Base-by-base conservation (phyloP, 64 coral and sea anemone genomes). In the Cladopsammia gracilis region DNA sequence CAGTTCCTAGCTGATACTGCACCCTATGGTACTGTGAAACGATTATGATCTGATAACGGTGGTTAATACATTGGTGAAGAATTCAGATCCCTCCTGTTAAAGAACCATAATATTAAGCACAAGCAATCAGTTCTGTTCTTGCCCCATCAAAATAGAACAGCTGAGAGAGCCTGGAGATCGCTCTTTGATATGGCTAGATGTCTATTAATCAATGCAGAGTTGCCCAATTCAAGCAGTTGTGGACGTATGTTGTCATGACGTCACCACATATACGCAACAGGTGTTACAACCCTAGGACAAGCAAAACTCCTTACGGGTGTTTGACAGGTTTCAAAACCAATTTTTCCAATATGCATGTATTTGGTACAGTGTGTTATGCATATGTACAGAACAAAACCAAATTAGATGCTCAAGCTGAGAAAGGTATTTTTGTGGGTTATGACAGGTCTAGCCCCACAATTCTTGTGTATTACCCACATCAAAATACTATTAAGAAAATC, bases 1-100 rank as follows among this genome's bases (percentile, higher is more conserved):
- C 66, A 88, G n/a, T 93, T 93, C 25, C 65, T 93, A 56, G 84
- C 91, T 18, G 91, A 93, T 82, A n/a, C n/a, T n/a, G n/a, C n/a
- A n/a, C n/a, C n/a, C n/a, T n/a, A n/a, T n/a, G n/a, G n/a, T n/a
- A n/a, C n/a, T n/a, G n/a, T n/a, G n/a, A n/a, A n/a, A n/a, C n/a
- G n/a, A n/a, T n/a, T n/a, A n/a, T n/a, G n/a, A 13, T 90, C 75
- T 79, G 88, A 90, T 56, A 53, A 68, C n/a, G 88, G 75, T 20
- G 34, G 34, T 65, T 69, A 89, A 64, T 89, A 76, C n/a, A 89
- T 19, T 4, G 18, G 3, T 61, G 42, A 62, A n/a, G n/a, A n/a
- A n/a, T n/a, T n/a, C n/a, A n/a, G n/a, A n/a, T n/a, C n/a, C n/a
- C n/a, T n/a, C n/a, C 88, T 90, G 20, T 34, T n/a, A n/a, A 16